A percentile compares a stretch with the other conserved stretches of the same genome.
Evolutionary conservation across 1,140 invertebrate species (phyloP).

Genomic region (Chironomus tepperi): DNA sequence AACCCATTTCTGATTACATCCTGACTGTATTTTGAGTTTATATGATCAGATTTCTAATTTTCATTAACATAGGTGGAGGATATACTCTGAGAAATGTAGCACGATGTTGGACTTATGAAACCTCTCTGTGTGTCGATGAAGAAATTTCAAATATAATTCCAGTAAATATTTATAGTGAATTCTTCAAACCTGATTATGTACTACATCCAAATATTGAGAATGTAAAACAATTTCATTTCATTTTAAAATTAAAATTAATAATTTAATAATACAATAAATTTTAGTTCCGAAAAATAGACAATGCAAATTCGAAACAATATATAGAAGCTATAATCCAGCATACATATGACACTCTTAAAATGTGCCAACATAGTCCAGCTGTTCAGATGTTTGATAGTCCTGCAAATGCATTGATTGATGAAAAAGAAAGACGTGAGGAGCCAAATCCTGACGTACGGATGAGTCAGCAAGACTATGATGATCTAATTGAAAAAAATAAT

Average conservation of each 20-base stretch:
- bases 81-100: constrained; percentile 97
- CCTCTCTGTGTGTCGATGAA: constrained; percentile 84
- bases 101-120: constrained; percentile 98
- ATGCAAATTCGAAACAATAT: constrained; percentile 88
- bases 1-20: too few species aligned
- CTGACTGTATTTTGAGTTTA: too few species aligned
- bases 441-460: constrained; percentile 75
- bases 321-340: constrained; percentile 78
- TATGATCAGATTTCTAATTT: too few species aligned
- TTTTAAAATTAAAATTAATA: background rate
- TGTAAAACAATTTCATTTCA: constrained; percentile 41
- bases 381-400: constrained; percentile 92
- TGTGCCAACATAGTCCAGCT: constrained; percentile 79
- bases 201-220: constrained; percentile 77
- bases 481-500: constrained; percentile 76
- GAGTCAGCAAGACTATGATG: constrained; percentile 71
- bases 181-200: constrained; percentile 91
- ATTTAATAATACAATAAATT: background rate
- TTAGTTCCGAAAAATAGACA: constrained; percentile 54
- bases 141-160: constrained; percentile 86
- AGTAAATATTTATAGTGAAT: constrained; percentile 89
- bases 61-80: constrained; percentile 30
- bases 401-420: constrained; percentile 55
- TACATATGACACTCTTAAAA: constrained; percentile 79
- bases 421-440: constrained; percentile 62